A percentile compares a stretch with the other conserved stretches of the same genome.
Evolutionary conservation across 2,113 vertebrate species (phyloP).

Genomic region (Cryptotis parvus): DNA sequence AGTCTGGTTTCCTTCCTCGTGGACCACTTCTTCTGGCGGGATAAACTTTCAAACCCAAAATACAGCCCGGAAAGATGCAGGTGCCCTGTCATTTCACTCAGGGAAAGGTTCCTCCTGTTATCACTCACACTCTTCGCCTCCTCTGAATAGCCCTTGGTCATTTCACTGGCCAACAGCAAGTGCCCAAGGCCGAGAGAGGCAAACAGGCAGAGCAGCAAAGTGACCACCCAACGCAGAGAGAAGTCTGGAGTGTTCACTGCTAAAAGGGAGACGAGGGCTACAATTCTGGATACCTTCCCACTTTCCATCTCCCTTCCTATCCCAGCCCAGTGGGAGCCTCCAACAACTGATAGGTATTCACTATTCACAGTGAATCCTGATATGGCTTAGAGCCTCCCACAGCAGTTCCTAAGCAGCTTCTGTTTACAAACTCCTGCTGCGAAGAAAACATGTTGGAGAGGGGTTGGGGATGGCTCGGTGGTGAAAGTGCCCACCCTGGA

Average conservation of each 20-base stretch:
- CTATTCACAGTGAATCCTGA: background rate
- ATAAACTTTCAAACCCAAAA: slow-evolving; percentile 11
- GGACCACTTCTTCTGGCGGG: background rate
- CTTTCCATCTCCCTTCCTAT: background rate
- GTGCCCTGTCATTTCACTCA: background rate
- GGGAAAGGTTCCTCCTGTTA: background rate
- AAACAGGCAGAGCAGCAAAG: slow-evolving; percentile 16
- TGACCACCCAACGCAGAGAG: background rate
- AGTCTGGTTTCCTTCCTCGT: background rate
- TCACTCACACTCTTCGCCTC: background rate
- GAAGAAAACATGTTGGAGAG: background rate
- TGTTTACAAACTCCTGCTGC: slow-evolving; percentile 37
- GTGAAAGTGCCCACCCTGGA: too few relatives aligned
- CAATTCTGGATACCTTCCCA: background rate
- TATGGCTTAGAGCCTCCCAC: background rate
- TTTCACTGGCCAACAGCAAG: background rate
- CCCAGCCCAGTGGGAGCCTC: background rate
- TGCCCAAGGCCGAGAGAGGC: background rate
- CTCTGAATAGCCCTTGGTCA: background rate
- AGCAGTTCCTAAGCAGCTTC: slow-evolving; percentile 25
- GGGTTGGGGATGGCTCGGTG: too few relatives aligned
- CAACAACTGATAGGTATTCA: background rate
- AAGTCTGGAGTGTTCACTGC: background rate
- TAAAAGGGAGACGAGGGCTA: background rate
- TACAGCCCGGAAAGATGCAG: background rate